Percentiles rank a stretch among this genome's conserved stretches.
Conservation (phyloP, 2,888 invertebrate species). For the Agrotis segetum region DNA sequence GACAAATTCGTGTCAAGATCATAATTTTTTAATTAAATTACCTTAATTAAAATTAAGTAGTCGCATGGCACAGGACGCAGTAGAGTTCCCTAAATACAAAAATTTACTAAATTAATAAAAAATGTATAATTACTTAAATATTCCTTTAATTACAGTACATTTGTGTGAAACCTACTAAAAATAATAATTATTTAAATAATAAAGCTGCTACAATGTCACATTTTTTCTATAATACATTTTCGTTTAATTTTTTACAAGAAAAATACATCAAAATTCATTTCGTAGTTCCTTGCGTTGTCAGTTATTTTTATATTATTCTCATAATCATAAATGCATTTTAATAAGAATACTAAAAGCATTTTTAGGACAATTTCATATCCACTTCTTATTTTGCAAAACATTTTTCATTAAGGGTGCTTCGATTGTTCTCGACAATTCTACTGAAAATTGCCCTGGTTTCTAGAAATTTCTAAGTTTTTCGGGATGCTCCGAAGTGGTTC, state of each 20-base stretch:
- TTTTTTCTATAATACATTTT: constrained; percentile 10
- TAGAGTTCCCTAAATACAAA: constrained; percentile 23
- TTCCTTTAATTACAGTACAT: constrained; percentile 17
- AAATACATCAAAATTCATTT: not conserved
- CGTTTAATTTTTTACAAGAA: not conserved
- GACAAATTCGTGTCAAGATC: constrained; percentile 20
- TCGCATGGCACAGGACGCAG: constrained; percentile 50
- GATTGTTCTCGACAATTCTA: too few species aligned
- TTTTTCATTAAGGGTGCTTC: not conserved
- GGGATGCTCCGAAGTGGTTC: too few species aligned
- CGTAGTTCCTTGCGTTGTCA: constrained; percentile 31
- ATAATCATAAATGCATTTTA: constrained; percentile 3
- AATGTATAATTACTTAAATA: constrained; percentile 35
- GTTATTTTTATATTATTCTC: not conserved
- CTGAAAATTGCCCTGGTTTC: too few species aligned
- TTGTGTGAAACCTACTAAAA: constrained; percentile 27
- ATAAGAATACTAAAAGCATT: not conserved
- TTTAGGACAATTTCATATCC: not conserved
- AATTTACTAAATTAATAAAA: constrained; percentile 28
- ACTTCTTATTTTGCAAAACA: not conserved
- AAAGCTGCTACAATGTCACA: constrained; percentile 46
- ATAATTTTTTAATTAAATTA: constrained; percentile 25
- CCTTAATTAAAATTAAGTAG: constrained; percentile 43
- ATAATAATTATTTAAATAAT: constrained; percentile 35
- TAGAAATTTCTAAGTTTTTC: too few species aligned